A percentile compares a stretch with the other conserved stretches of the same genome.
Conservation (phyloP, 2,888 invertebrate genomes). For the Drosophila yooni region DNA sequence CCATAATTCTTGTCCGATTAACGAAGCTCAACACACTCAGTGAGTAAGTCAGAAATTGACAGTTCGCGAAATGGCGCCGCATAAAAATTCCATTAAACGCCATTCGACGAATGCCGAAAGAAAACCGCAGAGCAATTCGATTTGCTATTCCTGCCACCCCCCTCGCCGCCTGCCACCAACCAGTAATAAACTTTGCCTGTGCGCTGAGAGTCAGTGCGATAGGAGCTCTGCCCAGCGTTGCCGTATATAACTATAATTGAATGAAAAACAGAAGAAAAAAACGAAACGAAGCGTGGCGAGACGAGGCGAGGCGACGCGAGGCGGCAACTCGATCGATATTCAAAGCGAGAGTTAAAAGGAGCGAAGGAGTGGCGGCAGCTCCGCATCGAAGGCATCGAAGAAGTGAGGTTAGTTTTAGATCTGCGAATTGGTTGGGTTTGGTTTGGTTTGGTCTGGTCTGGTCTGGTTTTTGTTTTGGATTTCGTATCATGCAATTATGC, state of each 20-base stretch:
- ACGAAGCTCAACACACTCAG: constrained; percentile 13
- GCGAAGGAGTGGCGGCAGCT: constrained; percentile 46
- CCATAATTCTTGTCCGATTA: constrained; percentile 29
- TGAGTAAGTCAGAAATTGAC: constrained; percentile 16
- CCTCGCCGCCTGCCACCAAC: not conserved
- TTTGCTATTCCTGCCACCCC: constrained; percentile 39
- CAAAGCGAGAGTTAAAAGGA: constrained; percentile 50
- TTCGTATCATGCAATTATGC: constrained; percentile 71
- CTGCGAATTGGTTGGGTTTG: constrained; percentile 13
- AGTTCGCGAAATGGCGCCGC: constrained; percentile 37
- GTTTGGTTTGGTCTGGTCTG: not conserved
- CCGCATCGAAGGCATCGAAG: constrained; percentile 5
- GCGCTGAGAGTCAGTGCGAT: constrained; percentile 11
- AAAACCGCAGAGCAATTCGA: constrained; percentile 59
- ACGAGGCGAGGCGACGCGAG: constrained; percentile 9
- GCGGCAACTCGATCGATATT: constrained; percentile 70
- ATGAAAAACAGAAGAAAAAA: constrained; percentile 48
- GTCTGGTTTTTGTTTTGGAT: constrained; percentile 23
- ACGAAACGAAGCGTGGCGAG: constrained; percentile 11
- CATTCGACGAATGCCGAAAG: constrained; percentile 50
- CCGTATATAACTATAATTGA: constrained; percentile 68
- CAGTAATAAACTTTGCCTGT: constrained; percentile 42
- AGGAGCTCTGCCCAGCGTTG: constrained; percentile 20
- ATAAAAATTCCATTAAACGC: constrained; percentile 65
- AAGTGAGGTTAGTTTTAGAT: constrained; percentile 23